phyloP scores from a whole-genome alignment of 2,888 invertebrate genomes.

The Dolichopus griseipennis region DNA sequence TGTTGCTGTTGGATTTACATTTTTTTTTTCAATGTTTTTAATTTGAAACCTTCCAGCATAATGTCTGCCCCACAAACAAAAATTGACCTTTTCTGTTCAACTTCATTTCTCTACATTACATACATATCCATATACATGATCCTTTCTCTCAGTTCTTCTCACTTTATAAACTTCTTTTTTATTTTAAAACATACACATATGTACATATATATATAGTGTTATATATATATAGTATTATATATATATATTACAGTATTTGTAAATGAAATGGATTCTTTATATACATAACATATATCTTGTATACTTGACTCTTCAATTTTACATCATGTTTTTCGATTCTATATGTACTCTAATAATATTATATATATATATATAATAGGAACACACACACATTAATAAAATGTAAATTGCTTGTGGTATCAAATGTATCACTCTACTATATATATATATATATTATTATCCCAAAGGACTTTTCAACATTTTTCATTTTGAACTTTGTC shows the following conservation, averaged over 20 bases:
- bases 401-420: conserved; percentile 6
- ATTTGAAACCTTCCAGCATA: not conserved
- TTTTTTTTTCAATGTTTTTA: not conserved
- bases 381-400: not conserved
- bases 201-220: too few relatives aligned
- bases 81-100: not conserved
- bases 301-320: too few relatives aligned
- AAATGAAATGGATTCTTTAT: too few relatives aligned
- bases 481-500: conserved; percentile 1
- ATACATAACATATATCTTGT: too few relatives aligned
- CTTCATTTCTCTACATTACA: not conserved
- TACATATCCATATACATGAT: not conserved
- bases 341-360: too few relatives aligned
- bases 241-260: too few relatives aligned
- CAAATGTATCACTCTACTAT: not conserved
- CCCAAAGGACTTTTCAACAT: conserved; percentile 4
- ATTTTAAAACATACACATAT: too few relatives aligned
- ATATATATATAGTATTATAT: too few relatives aligned
- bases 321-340: too few relatives aligned
- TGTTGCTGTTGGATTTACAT: too few relatives aligned
- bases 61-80: not conserved
- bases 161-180: not conserved
- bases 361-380: not conserved
- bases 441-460: not conserved
- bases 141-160: not conserved